A percentile compares a stretch with the other conserved stretches of the same genome.
phyloP scores from a whole-genome alignment of 2,797 vertebrate species.

The Syncerus caffer region DNA sequence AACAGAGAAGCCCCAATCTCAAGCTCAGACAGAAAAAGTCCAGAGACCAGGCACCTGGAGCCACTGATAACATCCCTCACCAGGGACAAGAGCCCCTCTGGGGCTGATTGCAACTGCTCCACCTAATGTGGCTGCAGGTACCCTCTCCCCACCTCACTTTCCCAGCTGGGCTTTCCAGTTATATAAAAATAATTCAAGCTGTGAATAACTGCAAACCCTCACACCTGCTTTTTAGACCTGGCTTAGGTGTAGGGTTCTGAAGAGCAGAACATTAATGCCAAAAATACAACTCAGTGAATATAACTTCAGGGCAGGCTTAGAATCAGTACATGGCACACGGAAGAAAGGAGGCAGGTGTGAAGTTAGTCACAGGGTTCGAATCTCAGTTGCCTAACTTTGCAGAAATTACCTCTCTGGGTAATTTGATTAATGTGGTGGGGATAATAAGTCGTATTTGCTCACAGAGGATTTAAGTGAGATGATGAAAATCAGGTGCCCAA shows the following conservation, averaged over 20 bases:
- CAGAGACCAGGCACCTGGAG: background rate
- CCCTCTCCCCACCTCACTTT: background rate
- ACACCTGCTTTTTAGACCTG: background rate
- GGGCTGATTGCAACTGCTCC: background rate
- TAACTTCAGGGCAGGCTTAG: background rate
- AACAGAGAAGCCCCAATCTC: background rate
- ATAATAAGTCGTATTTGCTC: background rate
- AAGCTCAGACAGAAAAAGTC: background rate
- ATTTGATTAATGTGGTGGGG: background rate
- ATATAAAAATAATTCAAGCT: background rate
- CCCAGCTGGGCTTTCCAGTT: background rate
- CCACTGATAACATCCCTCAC: background rate
- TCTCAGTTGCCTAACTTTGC: background rate
- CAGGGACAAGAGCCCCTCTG: background rate
- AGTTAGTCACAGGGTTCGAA: background rate
- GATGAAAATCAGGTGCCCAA: background rate
- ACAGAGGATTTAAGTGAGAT: background rate
- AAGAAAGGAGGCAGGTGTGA: background rate
- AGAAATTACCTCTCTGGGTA: background rate
- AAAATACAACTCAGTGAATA: background rate
- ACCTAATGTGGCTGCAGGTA: background rate
- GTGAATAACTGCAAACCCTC: background rate
- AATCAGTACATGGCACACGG: background rate
- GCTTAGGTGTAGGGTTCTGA: background rate
- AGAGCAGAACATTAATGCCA: background rate